phyloP scores from a whole-genome alignment of 2,113 vertebrate species.

The Montifringilla adamsi region DNA sequence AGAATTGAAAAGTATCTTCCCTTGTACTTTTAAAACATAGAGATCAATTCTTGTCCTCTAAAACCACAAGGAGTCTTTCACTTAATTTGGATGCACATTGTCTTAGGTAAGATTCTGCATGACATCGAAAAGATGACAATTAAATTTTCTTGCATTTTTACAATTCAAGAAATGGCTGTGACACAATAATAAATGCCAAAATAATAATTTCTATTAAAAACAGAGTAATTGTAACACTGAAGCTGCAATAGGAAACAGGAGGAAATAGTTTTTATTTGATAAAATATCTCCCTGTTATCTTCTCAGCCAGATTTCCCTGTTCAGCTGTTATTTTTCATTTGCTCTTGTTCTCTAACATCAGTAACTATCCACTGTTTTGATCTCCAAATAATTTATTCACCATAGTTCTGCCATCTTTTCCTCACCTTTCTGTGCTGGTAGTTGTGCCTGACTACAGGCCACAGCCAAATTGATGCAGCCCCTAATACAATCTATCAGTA shows the following conservation, averaged over 20 bases:
- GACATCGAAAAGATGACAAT: neutral
- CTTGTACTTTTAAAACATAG: neutral
- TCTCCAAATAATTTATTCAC: neutral
- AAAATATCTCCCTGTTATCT: neutral
- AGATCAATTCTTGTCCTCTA: neutral
- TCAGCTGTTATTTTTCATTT: neutral
- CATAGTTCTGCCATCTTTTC: neutral
- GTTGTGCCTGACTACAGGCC: neutral
- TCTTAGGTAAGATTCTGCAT: neutral
- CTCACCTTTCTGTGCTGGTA: accelerated
- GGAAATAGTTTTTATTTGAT: neutral
- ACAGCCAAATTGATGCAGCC: neutral
- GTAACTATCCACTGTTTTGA: neutral
- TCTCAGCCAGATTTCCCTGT: neutral
- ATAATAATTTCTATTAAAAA: neutral
- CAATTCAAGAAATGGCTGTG: neutral
- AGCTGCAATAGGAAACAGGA: neutral
- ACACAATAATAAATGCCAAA: neutral
- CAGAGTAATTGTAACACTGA: neutral
- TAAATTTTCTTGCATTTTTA: neutral
- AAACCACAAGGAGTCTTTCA: neutral
- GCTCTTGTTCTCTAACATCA: neutral
- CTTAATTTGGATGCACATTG: neutral
- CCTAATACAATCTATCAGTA: neutral
- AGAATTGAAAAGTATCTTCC: neutral